Conservation (phyloP, 35 echinoderm and acorn worm genomes). For the Acanthaster planci region DNA sequence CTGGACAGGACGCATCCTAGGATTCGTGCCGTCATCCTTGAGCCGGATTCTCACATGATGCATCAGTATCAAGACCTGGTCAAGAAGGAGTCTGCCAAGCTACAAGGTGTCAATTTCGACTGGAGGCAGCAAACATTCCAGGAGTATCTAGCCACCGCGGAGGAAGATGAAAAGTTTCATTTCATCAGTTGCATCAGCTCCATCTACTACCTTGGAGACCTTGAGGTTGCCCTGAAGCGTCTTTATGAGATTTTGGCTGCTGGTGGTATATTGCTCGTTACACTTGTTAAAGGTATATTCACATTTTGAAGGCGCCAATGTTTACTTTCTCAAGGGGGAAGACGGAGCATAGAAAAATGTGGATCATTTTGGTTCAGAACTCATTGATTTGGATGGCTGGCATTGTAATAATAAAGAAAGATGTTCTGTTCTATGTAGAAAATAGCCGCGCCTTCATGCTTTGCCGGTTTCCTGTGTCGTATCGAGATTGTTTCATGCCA, state of each 20-base stretch:
- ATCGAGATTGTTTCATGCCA: too few relatives aligned
- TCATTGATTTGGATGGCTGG: too few relatives aligned
- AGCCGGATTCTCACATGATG: background rate
- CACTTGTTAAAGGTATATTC: background rate
- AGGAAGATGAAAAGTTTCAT: conserved; percentile 13
- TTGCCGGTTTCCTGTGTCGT: too few relatives aligned
- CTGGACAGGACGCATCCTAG: background rate
- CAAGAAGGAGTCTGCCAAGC: background rate
- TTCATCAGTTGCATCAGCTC: conserved; percentile 5
- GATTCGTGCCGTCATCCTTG: background rate
- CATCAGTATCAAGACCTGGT: background rate
- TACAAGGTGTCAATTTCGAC: background rate
- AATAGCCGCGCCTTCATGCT: too few relatives aligned
- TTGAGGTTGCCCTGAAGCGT: background rate
- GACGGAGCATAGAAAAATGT: too few relatives aligned
- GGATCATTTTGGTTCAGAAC: too few relatives aligned
- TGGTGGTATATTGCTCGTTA: background rate
- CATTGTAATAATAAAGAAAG: too few relatives aligned
- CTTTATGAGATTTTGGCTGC: background rate
- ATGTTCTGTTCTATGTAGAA: too few relatives aligned
- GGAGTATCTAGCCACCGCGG: background rate
- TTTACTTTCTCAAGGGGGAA: too few relatives aligned
- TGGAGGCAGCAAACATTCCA: background rate
- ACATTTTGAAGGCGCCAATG: too few relatives aligned
- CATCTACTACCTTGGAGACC: background rate